Evolutionary conservation across 2,797 vertebrate genomes (phyloP), one percentile per base, ranked within the genome.

Genomic region (Tolypeutes matacus): DNA sequence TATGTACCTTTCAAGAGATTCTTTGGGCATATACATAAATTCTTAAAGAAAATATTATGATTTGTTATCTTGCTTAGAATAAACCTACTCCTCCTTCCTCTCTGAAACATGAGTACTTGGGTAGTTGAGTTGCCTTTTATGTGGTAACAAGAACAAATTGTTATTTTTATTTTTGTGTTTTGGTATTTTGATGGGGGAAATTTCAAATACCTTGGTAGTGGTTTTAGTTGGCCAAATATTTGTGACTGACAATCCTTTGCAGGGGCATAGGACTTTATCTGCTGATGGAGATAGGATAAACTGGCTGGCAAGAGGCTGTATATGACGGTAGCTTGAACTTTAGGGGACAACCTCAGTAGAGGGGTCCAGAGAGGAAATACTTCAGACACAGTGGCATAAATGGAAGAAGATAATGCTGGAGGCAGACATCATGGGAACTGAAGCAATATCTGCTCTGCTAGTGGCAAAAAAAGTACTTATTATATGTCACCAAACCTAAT

Each of bases 11-110:
- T 73, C 18, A 86, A 84, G 31, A 83, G 36, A 89, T 42, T n/a
- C 83, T 94, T 89, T 70, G 29, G 62, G 60, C 17, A 39, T 93
- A 39, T 62, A 87, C n/a, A 73, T 89, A 76, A 75, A 75, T 92
- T 82, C 13, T 91, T 94, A 85, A 78, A 77, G 36, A 87, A 77
- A 78, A 86, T 62, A 23, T 72, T 49, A 53, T 46, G 82, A 42
- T 42, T 82, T 75, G 18, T 84, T 72, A 5, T 64, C 65, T 31
- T 31, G 31, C 77, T 93, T 95, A n/a, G 34, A 56, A 25, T 73
- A 80, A 80, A 84, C 5, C 5, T 5, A 72, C 60, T 93, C 46
- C 6, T 21, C 21, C 46, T 88, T 86, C 34, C 29, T 83, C 39
- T 18, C 78, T 53, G 27, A 97, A 92, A 87, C 27, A 42, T 3